Percentiles rank a stretch among this genome's conserved stretches.
Evolutionary conservation across 2,113 vertebrate genomes (phyloP).

Genomic region (Ageneiosus marmoratus): DNA sequence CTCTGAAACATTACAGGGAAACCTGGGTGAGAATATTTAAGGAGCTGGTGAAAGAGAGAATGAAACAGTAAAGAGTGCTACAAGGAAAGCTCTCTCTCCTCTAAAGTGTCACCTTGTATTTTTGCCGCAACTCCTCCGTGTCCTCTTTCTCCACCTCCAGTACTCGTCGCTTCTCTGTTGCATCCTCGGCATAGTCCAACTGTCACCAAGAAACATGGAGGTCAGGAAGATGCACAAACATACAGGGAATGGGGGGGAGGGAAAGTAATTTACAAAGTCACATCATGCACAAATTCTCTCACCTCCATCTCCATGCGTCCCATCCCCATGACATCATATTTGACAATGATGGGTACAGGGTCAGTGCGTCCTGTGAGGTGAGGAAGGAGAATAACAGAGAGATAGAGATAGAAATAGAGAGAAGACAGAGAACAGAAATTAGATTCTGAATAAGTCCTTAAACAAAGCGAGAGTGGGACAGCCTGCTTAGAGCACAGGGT

Average conservation of each 20-base stretch:
- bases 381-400: conserved; percentile 71
- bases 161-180: conserved; percentile 93
- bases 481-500: conserved; percentile 85
- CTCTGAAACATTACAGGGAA: not conserved
- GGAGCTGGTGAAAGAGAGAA: not conserved
- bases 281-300: conserved; percentile 36
- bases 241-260: not conserved
- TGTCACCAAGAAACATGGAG: conserved; percentile 58
- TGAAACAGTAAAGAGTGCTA: not conserved
- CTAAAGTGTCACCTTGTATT: conserved; percentile 83
- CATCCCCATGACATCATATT: conserved; percentile 99
- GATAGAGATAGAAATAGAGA: conserved; percentile 56
- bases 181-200: conserved; percentile 97
- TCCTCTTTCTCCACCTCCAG: conserved; percentile 98
- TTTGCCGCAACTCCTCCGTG: conserved; percentile 95
- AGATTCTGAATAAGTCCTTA: conserved; percentile 3
- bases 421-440: conserved; percentile 23
- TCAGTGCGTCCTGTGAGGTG: conserved; percentile 90
- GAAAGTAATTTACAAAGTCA: not conserved
- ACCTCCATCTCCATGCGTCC: conserved; percentile 99
- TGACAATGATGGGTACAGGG: conserved; percentile 97
- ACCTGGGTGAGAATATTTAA: not conserved
- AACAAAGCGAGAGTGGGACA: conserved; percentile 62
- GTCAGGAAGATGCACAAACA: not conserved
- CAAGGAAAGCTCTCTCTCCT: not conserved